Evolutionary conservation across 2,888 invertebrate species (phyloP), one percentile per base, ranked within the genome.

Genomic region (Campoplex capitator): DNA sequence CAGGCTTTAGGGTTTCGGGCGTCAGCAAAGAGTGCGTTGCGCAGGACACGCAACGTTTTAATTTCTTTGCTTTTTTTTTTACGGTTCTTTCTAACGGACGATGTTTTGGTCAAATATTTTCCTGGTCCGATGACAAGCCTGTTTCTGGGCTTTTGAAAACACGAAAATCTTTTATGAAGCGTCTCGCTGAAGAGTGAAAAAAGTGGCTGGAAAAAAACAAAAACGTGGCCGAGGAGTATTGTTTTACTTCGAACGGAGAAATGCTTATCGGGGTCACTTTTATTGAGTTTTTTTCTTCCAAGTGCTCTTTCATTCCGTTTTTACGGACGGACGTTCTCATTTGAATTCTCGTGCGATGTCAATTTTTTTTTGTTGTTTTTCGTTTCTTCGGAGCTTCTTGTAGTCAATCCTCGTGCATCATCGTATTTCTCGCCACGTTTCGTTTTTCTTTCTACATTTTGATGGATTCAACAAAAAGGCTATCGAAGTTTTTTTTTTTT

Each of bases 61-160:
- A 75, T 75, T 42, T 42, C 74, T 23, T 38, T 23, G 73, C 54
- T 58, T 42, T 74, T 51, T 23, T 23, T 54, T 51, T 74, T 42
- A 28, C 38, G 23, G 23, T 38, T 38, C 48, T 77, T 32, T n/a
- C 54, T 51, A 58, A 58, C 28, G 38, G 28, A 83, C 74, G 65
- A 82, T 78, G 86, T 86, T 83, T 74, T 84, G 70, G 7, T 48
- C 48, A 35, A 75, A 75, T 62, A 62, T 79, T 74, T 38, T 45
- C 48, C 84, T 38, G 32, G 45, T 13, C 28, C 23, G 18, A 1
- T 23, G 45, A 65, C 32, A 32, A 35, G 32, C 32, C 38, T n/a
- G 4, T 35, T 58, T 51, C 18, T 75, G 42, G 42, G 13, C 0
- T 11, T 54, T 11, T 45, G 8, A n/a, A 67, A 67, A 68, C 75